Evolutionary conservation across 35 echinoderm and acorn worm species (phyloP).

Genomic region (Antedon bifida): DNA sequence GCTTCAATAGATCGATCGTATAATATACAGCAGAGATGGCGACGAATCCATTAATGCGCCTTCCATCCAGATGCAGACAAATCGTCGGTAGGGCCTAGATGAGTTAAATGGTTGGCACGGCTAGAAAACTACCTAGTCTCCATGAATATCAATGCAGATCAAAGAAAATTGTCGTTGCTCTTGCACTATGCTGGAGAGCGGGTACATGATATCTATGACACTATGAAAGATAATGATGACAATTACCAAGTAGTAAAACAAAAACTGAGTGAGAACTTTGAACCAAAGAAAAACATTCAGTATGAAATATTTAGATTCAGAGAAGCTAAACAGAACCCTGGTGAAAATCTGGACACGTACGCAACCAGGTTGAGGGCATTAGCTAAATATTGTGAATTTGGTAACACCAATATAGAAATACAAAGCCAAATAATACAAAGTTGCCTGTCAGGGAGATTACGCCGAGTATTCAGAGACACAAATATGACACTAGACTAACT

Average conservation of each 20-base stretch:
- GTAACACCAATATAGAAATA: conserved; percentile 35
- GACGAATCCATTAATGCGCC: not conserved
- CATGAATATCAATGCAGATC: conserved; percentile 23
- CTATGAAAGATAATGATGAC: conserved; percentile 15
- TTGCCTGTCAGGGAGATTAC: conserved; percentile 21
- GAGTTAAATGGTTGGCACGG: not conserved
- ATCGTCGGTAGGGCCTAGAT: not conserved
- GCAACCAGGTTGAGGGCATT: conserved; percentile 26
- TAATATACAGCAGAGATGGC: not conserved
- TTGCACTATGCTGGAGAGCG: conserved; percentile 46
- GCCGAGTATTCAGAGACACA: conserved; percentile 27
- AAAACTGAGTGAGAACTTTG: conserved; percentile 21
- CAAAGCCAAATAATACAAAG: conserved; percentile 33
- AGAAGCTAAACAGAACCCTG: conserved; percentile 17
- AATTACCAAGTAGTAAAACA: conserved; percentile 28
- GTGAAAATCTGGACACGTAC: conserved; percentile 32
- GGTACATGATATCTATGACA: conserved; percentile 27
- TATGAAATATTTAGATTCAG: conserved; percentile 35
- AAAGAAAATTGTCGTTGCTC: conserved; percentile 31
- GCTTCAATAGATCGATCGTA: not conserved
- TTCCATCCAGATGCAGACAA: not conserved
- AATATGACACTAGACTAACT: conserved; percentile 23
- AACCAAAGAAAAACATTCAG: conserved; percentile 18
- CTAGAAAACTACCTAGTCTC: not conserved
- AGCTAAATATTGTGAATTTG: conserved; percentile 35